phyloP scores from a whole-genome alignment of 2,888 invertebrate species.

The Torymus aiolomorphi region DNA sequence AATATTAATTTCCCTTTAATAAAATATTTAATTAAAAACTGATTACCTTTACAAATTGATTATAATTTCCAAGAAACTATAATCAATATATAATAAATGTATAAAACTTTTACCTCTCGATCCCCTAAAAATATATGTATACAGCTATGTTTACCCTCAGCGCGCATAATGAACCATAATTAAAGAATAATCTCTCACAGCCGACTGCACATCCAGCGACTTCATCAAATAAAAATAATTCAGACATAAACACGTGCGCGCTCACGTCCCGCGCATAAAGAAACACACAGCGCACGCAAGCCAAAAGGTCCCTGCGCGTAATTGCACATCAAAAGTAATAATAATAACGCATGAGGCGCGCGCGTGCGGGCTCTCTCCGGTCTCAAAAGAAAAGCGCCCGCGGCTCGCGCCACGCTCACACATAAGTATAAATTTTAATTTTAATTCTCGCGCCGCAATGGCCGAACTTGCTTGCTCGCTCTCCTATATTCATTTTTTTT shows the following conservation, averaged over 20 bases:
- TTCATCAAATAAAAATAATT: not conserved
- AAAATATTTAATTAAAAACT: no score
- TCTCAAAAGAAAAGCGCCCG: slow-evolving; percentile 37
- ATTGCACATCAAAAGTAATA: slow-evolving; percentile 37
- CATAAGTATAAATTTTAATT: not conserved
- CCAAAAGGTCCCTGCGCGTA: slow-evolving; percentile 6
- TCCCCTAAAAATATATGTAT: not conserved
- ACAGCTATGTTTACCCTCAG: not conserved
- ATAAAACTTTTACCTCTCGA: no score
- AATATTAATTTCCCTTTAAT: no score
- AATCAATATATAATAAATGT: no score
- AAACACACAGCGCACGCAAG: not conserved
- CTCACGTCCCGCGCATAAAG: not conserved
- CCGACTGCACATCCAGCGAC: not conserved
- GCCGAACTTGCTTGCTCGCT: not conserved
- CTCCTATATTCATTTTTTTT: not conserved
- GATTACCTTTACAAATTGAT: no score
- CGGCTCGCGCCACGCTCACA: not conserved
- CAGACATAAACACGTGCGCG: not conserved
- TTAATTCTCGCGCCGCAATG: slow-evolving; percentile 29
- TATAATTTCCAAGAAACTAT: no score
- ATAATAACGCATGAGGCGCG: slow-evolving; percentile 18
- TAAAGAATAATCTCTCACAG: no score
- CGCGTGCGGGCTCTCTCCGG: not conserved
- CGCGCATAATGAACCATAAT: not conserved